Percentiles rank a stretch among this genome's conserved stretches.
phyloP scores from a whole-genome alignment of 2,888 invertebrate genomes.

The Amorpha juglandis region DNA sequence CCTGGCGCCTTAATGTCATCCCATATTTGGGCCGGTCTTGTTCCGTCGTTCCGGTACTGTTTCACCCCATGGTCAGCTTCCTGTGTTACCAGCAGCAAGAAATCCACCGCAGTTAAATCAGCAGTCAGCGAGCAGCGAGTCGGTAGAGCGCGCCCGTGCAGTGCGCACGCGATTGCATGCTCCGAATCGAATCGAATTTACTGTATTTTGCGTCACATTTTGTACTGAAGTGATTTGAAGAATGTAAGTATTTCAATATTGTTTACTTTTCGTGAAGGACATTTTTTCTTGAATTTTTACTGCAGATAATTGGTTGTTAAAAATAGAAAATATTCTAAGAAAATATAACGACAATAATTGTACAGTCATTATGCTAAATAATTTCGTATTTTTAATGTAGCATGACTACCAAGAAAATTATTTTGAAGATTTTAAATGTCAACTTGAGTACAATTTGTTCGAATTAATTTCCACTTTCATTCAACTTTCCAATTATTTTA shows the following conservation, averaged over 20 bases:
- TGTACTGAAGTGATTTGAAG: conserved; percentile 34
- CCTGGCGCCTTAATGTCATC: too few species aligned
- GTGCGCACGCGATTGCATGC: conserved; percentile 57
- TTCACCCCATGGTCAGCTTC: conserved; percentile 1
- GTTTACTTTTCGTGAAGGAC: not conserved
- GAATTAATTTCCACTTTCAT: not conserved
- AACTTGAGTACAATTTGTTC: not conserved
- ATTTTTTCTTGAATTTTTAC: too few species aligned
- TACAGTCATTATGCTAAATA: too few species aligned
- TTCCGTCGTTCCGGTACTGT: not conserved
- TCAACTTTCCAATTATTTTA: not conserved
- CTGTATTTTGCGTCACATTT: conserved; percentile 30
- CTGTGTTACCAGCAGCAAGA: not conserved
- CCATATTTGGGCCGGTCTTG: not conserved
- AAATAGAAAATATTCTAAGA: not conserved
- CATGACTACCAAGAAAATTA: too few species aligned
- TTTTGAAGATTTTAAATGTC: too few species aligned
- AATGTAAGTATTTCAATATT: conserved; percentile 38
- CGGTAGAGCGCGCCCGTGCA: conserved; percentile 52
- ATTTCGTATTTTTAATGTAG: too few species aligned
- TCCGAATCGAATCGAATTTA: conserved; percentile 6
- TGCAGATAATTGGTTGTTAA: too few species aligned
- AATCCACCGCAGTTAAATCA: not conserved
- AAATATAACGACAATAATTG: too few species aligned
- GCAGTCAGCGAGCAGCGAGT: conserved; percentile 53